Percentiles rank a stretch among this genome's conserved stretches.
Evolutionary conservation across 2,113 vertebrate species (phyloP).

Genomic region (Chiloscyllium plagiosum): DNA sequence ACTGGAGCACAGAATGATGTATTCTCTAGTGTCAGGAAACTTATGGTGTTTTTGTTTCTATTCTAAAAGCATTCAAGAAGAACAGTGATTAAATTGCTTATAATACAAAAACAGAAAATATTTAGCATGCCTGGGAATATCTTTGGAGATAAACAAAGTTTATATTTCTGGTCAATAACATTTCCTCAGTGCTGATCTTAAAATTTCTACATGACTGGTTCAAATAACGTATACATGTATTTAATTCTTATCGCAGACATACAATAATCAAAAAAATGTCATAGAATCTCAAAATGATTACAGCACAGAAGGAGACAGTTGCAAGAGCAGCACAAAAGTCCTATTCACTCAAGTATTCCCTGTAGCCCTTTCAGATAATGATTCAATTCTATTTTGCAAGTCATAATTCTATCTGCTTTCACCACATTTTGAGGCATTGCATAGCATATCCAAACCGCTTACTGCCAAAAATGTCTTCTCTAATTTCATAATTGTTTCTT

Average conservation of each 20-base stretch:
- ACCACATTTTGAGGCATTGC: not conserved
- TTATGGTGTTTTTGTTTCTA: not conserved
- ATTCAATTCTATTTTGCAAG: not conserved
- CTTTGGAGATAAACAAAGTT: not conserved
- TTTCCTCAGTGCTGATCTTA: not conserved
- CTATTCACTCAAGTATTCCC: not conserved
- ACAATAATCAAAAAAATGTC: not conserved
- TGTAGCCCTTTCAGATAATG: not conserved
- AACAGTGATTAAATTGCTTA: not conserved
- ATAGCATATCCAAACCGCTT: not conserved
- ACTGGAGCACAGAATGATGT: not conserved
- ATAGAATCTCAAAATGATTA: not conserved
- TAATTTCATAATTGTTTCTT: not conserved
- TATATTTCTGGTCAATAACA: not conserved
- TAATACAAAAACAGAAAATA: not conserved
- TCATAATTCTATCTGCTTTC: not conserved
- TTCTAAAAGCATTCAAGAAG: not conserved
- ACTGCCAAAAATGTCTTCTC: not conserved
- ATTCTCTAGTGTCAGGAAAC: not conserved
- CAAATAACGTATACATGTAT: not conserved
- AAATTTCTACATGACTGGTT: not conserved
- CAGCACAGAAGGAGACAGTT: not conserved
- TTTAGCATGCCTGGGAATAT: not conserved
- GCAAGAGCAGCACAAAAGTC: not conserved
- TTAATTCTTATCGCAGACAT: not conserved